Percentiles rank a stretch among this genome's conserved stretches.
Conservation (phyloP, 1,140 invertebrate species). For the Zaprionus kolodkinae region DNA sequence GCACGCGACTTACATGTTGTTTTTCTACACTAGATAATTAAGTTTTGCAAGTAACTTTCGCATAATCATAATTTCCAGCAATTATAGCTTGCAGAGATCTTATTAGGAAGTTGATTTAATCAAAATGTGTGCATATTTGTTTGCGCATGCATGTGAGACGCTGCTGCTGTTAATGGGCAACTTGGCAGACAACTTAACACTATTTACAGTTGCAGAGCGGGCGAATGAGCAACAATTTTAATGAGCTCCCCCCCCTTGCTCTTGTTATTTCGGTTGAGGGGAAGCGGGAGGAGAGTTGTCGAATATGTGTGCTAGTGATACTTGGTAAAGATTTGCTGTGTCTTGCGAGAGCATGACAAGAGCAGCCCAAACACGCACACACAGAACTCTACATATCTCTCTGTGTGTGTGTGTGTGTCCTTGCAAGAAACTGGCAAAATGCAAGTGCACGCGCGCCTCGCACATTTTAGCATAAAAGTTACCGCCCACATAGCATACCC, state of each 20-base stretch:
- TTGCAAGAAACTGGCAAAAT: conserved; percentile 68
- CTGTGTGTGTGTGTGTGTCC: conserved; percentile 47
- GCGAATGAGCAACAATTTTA: conserved; percentile 59
- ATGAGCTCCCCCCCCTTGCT: conserved; percentile 49
- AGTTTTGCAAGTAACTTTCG: not conserved
- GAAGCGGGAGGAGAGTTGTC: not conserved
- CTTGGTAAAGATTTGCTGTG: conserved; percentile 27
- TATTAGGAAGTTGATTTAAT: not conserved
- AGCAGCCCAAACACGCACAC: not conserved
- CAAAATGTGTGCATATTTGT: not conserved
- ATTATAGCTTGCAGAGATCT: not conserved
- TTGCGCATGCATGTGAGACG: too few relatives aligned
- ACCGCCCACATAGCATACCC: conserved; percentile 17
- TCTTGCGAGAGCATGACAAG: conserved; percentile 3
- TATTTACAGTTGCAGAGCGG: conserved; percentile 26
- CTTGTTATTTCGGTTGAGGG: not conserved
- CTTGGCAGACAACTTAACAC: conserved; percentile 49
- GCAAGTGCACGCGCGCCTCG: conserved; percentile 71
- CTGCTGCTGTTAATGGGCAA: conserved; percentile 32
- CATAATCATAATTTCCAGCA: not conserved
- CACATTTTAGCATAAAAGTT: conserved; percentile 80
- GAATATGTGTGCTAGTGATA: conserved; percentile 42
- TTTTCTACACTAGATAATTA: not conserved
- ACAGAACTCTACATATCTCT: not conserved
- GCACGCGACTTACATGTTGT: not conserved